Evolutionary conservation across 2,113 vertebrate genomes (phyloP).

Genomic region (Climacteris rufus): DNA sequence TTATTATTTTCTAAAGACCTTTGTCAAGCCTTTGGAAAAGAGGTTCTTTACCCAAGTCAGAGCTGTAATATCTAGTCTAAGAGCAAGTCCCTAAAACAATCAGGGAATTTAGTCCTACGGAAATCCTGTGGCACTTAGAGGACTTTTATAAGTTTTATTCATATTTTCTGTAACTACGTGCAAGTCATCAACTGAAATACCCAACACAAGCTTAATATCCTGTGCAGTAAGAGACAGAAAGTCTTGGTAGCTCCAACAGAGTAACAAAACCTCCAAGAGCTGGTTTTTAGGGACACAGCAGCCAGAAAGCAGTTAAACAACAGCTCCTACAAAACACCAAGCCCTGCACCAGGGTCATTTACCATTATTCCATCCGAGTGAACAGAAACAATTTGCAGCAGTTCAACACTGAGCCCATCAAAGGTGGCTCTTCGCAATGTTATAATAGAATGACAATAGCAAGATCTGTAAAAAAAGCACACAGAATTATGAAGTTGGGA

Average conservation of each 20-base stretch:
- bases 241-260: background rate
- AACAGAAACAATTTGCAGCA: background rate
- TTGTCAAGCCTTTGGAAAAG: background rate
- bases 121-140: background rate
- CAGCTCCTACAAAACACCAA: background rate
- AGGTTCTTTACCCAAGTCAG: background rate
- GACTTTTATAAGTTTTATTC: accelerated
- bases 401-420: background rate
- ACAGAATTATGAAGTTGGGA: background rate
- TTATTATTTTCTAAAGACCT: background rate
- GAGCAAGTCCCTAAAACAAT: background rate
- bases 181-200: accelerated
- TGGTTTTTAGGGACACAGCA: background rate
- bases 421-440: background rate
- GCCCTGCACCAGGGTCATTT: background rate
- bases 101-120: no score
- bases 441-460: background rate
- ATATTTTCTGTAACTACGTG: accelerated
- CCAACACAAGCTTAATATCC: background rate
- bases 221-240: background rate
- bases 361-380: background rate
- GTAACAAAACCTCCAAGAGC: background rate
- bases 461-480: background rate
- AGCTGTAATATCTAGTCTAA: background rate
- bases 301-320: background rate